Evolutionary conservation across 2,113 vertebrate species (phyloP).

Genomic region (Rhadina sibilatrix): DNA sequence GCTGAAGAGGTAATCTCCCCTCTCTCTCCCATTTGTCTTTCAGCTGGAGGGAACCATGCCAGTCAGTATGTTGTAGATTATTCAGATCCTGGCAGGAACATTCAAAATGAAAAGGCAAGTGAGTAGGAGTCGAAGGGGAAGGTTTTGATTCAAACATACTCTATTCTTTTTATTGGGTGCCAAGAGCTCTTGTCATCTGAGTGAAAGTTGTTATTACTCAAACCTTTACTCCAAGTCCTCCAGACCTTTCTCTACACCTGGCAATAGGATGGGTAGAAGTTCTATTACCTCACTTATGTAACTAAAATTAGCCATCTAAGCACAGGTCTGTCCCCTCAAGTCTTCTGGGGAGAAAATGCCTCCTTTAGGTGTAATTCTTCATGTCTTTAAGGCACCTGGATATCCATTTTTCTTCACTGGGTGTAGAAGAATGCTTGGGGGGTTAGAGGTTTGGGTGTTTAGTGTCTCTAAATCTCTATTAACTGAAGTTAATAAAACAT

Average conservation of each 20-base stretch:
- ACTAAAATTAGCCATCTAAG: not conserved
- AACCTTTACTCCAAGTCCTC: not conserved
- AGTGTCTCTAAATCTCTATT: not conserved
- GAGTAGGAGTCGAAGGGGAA: not conserved
- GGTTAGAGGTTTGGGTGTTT: not conserved
- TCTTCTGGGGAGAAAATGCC: not conserved
- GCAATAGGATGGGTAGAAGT: not conserved
- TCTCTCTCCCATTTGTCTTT: not conserved
- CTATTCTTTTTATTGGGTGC: slow-evolving; percentile 2
- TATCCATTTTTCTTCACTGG: not conserved
- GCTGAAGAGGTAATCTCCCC: not conserved
- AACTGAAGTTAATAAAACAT: not conserved
- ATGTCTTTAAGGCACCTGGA: not conserved
- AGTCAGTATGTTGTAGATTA: not conserved
- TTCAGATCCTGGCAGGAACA: not conserved
- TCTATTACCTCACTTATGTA: not conserved
- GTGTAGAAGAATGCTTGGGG: not conserved
- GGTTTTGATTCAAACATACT: not conserved
- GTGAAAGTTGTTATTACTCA: not conserved
- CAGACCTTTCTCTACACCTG: not conserved
- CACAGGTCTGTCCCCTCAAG: not conserved
- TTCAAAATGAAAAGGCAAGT: slow-evolving; percentile 10
- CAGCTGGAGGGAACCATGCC: slow-evolving; percentile 17
- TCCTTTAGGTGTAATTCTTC: not conserved
- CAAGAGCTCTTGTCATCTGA: not conserved